Conservation (phyloP, 2,888 invertebrate species). For the Eilema caniola region DNA sequence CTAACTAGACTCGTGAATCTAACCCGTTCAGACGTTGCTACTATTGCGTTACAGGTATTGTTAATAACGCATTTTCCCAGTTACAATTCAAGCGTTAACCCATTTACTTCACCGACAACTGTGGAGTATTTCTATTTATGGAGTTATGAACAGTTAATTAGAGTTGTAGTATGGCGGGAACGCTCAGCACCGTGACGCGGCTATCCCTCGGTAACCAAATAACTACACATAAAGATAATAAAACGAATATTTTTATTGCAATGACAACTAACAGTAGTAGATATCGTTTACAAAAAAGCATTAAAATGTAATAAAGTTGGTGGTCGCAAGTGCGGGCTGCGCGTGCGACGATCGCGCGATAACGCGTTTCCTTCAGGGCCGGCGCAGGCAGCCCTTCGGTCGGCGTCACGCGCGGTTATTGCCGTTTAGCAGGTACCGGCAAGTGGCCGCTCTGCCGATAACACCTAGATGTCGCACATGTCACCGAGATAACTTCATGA, state of each 20-base stretch:
- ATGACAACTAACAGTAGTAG: not conserved
- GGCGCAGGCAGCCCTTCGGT: constrained; percentile 52
- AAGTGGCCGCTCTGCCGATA: constrained; percentile 47
- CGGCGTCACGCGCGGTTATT: constrained; percentile 66
- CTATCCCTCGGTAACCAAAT: not conserved
- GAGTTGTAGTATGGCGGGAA: not conserved
- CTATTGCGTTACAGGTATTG: not conserved
- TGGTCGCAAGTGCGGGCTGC: constrained; percentile 67
- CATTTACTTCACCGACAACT: not conserved
- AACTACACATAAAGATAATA: not conserved
- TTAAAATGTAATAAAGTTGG: constrained; percentile 28
- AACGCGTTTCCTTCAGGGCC: constrained; percentile 56
- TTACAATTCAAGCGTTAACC: constrained; percentile 3
- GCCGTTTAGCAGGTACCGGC: constrained; percentile 49
- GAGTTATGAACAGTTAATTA: constrained; percentile 10
- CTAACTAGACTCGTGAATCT: not conserved
- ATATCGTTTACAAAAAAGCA: constrained; percentile 38
- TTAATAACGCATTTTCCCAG: not conserved
- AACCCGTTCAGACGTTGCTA: not conserved
- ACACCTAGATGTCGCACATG: constrained; percentile 31
- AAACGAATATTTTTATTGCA: not conserved
- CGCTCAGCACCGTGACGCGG: not conserved
- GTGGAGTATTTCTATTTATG: not conserved
- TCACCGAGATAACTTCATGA: constrained; percentile 30
- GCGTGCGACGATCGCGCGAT: constrained; percentile 55